Conservation (phyloP, 2,113 vertebrate genomes). For the Glareola pratincola region DNA sequence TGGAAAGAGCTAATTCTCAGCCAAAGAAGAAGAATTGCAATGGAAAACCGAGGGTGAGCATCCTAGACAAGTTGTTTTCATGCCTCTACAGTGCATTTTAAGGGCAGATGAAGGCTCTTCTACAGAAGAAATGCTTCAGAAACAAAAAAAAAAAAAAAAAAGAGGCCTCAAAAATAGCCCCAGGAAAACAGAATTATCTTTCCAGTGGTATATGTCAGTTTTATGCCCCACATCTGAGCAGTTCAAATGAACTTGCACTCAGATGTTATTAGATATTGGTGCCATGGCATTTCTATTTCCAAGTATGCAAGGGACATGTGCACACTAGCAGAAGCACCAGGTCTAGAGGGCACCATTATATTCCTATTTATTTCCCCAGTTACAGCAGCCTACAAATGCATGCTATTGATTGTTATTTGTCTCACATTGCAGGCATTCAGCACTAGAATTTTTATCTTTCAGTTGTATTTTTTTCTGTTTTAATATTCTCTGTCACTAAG, state of each 20-base stretch:
- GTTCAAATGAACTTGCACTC: conserved; percentile 26
- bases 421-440: not conserved
- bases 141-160: not conserved
- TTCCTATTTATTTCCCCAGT: conserved; percentile 33
- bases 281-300: conserved; percentile 37
- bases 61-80: not conserved
- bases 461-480: conserved; percentile 15
- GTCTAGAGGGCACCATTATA: conserved; percentile 39
- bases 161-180: not conserved
- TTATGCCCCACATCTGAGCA: not conserved
- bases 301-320: not conserved
- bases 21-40: not conserved
- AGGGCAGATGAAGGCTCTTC: not conserved
- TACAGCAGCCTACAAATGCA: conserved; percentile 10
- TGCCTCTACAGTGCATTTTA: not conserved
- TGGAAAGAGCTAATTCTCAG: not conserved
- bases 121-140: not conserved
- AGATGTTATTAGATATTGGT: conserved; percentile 31
- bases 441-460: conserved; percentile 11
- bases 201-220: not conserved
- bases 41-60: not conserved
- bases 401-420: conserved; percentile 31
- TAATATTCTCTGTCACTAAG: not conserved
- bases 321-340: conserved; percentile 9
- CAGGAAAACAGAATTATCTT: conserved; percentile 19